Conservation (phyloP, 2,888 invertebrate genomes). For the Volucella inflata region DNA sequence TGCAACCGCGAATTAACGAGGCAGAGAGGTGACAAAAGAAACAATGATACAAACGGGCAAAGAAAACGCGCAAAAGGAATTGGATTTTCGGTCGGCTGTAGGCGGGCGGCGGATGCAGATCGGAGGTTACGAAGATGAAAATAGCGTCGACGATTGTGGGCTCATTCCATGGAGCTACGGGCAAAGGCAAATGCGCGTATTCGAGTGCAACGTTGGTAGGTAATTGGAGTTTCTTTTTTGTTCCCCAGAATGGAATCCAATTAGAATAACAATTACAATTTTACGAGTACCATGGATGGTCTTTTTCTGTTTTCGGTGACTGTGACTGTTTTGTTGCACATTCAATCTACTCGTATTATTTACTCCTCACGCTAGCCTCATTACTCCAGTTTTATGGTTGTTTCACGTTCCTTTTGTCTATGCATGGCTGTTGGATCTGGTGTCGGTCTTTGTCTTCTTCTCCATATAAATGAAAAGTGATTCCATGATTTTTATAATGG, state of each 20-base stretch:
- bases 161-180: background rate
- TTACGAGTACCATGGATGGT: background rate
- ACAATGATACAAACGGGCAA: conserved; percentile 14
- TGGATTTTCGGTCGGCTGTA: conserved; percentile 10
- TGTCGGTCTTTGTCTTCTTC: no score
- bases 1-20: background rate
- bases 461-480: no score
- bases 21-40: background rate
- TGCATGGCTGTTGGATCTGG: no score
- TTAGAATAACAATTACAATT: conserved; percentile 46
- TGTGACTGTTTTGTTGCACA: no score
- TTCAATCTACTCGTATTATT: no score
- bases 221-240: conserved; percentile 48
- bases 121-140: background rate
- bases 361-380: no score
- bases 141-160: background rate
- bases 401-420: no score
- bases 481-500: no score
- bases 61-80: background rate
- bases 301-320: background rate
- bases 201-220: conserved; percentile 13
- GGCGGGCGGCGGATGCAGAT: background rate
- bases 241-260: conserved; percentile 34
- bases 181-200: background rate
- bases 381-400: no score